phyloP scores from a whole-genome alignment of 2,797 vertebrate genomes.

The Phalloptychus januarius region DNA sequence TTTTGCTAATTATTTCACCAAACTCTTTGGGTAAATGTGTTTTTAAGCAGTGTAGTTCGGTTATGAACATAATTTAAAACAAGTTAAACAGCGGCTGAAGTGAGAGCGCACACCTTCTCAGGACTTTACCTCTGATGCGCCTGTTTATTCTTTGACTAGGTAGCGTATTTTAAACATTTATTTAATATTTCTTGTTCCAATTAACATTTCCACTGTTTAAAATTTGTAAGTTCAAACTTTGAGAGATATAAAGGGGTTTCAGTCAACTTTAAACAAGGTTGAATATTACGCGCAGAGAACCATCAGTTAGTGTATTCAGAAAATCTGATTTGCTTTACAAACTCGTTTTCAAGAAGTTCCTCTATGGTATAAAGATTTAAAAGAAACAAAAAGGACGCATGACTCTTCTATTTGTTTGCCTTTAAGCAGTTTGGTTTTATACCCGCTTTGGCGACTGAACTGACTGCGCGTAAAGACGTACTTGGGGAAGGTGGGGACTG shows the following conservation, averaged over 20 bases:
- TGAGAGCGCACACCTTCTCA: not conserved
- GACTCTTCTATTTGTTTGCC: not conserved
- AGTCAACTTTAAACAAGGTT: not conserved
- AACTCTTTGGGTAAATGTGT: not conserved
- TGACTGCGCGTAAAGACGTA: conserved; percentile 38
- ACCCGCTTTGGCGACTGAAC: not conserved
- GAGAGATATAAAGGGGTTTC: not conserved
- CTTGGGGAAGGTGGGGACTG: not conserved
- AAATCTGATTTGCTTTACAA: not conserved
- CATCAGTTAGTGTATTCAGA: not conserved
- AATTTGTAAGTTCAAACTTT: not conserved
- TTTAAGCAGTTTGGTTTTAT: not conserved
- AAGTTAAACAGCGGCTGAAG: not conserved
- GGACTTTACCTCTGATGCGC: not conserved
- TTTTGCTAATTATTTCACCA: not conserved
- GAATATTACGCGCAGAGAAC: not conserved
- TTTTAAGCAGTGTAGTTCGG: not conserved
- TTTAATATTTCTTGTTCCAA: not conserved
- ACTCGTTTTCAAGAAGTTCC: not conserved
- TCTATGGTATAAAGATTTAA: not conserved
- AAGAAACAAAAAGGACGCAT: not conserved
- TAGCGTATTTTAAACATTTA: not conserved
- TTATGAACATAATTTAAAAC: not conserved
- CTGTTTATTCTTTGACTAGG: not conserved
- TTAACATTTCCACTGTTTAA: not conserved